A percentile compares a stretch with the other conserved stretches of the same genome.
Conservation (phyloP, 2,113 vertebrate species). For the Vireo altiloquus region DNA sequence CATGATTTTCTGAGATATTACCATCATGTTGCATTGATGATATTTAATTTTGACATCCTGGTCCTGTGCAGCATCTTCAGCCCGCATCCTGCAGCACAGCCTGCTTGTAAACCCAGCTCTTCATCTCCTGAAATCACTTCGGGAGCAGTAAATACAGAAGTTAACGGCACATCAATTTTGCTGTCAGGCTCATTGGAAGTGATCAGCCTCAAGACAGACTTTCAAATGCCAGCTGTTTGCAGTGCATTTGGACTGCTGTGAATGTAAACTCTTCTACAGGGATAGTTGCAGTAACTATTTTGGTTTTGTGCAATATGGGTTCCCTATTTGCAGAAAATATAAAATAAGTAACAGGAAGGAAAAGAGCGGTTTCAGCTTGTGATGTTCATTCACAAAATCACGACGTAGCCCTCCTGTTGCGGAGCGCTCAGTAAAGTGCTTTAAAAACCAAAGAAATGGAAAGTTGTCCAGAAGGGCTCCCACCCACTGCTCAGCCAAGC, state of each 20-base stretch:
- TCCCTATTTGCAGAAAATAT: background rate
- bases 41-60: background rate
- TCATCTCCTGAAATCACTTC: rapidly evolving
- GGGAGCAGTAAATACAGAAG: background rate
- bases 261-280: background rate
- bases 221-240: background rate
- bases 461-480: background rate
- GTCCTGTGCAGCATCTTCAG: background rate
- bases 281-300: background rate
- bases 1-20: background rate
- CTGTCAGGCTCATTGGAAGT: background rate
- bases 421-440: rapidly evolving
- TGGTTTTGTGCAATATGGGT: background rate
- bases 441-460: background rate
- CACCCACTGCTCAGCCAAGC: rapidly evolving
- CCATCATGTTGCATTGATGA: background rate
- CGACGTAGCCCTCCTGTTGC: rapidly evolving
- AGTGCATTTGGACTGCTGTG: background rate
- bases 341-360: background rate
- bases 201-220: background rate
- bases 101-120: background rate
- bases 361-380: background rate
- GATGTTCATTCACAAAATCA: background rate
- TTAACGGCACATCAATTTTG: background rate
- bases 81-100: background rate